Evolutionary conservation across 2,888 invertebrate species (phyloP).

Genomic region (Coelopa pilipes): DNA sequence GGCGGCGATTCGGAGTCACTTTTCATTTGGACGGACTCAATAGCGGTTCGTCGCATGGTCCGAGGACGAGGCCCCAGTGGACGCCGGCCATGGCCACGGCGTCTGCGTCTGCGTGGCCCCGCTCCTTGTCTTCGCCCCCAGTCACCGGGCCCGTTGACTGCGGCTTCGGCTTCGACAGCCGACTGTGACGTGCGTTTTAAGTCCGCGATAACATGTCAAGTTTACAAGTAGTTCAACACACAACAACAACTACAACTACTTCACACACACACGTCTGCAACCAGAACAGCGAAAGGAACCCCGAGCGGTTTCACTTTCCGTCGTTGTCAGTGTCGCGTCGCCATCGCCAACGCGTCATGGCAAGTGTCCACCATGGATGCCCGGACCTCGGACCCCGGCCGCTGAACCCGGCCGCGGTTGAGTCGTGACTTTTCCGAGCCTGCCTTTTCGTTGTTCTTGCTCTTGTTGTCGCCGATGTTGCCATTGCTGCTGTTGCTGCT

Average conservation of each 20-base stretch:
- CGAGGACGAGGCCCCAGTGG: too few relatives aligned
- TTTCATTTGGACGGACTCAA: too few relatives aligned
- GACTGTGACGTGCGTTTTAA: slow-evolving; percentile 30
- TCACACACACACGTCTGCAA: background rate
- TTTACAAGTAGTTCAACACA: slow-evolving; percentile 17
- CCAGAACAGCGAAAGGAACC: background rate
- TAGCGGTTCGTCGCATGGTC: too few relatives aligned
- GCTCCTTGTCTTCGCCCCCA: too few relatives aligned
- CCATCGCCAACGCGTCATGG: background rate
- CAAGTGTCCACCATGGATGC: slow-evolving; percentile 15
- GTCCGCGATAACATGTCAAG: slow-evolving; percentile 28
- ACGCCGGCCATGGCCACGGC: background rate
- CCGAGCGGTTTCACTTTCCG: background rate
- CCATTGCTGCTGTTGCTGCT: too few relatives aligned
- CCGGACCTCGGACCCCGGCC: background rate
- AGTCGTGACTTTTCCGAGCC: slow-evolving; percentile 18
- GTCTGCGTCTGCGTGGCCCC: too few relatives aligned
- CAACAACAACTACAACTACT: slow-evolving; percentile 11
- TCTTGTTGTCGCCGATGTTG: background rate
- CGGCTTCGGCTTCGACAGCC: background rate
- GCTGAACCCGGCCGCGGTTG: slow-evolving; percentile 1
- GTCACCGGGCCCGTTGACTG: slow-evolving; percentile 1
- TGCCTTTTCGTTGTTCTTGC: background rate
- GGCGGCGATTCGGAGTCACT: too few relatives aligned
- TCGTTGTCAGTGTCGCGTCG: too few relatives aligned